A percentile compares a stretch with the other conserved stretches of the same genome.
Conservation (phyloP, 2,888 invertebrate species). For the Amphiduros pacificus region DNA sequence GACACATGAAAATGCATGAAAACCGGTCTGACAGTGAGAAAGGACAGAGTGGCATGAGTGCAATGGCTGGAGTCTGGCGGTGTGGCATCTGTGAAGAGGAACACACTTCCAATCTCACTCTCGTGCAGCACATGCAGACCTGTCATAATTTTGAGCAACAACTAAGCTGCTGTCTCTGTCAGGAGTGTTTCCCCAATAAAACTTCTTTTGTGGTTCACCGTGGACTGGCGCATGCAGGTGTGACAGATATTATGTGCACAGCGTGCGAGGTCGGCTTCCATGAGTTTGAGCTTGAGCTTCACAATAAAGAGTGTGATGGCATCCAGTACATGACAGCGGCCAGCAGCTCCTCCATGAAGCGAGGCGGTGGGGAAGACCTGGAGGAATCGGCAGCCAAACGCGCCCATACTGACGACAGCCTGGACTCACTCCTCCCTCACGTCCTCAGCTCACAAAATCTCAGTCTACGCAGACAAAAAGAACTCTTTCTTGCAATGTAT, state of each 20-base stretch:
- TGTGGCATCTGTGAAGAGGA: neutral
- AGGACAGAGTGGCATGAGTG: neutral
- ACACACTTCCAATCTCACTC: neutral
- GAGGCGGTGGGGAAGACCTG: too few species aligned
- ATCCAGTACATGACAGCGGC: too few species aligned
- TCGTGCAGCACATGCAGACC: neutral
- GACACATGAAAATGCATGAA: neutral
- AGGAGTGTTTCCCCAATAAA: neutral
- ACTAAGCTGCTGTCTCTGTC: neutral
- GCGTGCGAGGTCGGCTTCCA: neutral
- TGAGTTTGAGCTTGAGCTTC: neutral
- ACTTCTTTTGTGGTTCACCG: neutral
- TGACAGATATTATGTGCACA: neutral
- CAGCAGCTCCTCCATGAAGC: too few species aligned
- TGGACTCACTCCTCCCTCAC: too few species aligned
- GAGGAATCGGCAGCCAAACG: too few species aligned
- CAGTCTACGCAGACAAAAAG: too few species aligned
- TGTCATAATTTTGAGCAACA: neutral
- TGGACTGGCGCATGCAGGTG: neutral
- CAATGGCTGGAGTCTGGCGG: neutral
- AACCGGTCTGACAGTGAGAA: neutral
- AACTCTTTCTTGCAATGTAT: too few species aligned
- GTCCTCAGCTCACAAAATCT: too few species aligned
- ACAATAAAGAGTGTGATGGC: neutral
- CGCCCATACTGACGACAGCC: too few species aligned